These are phyloP conservation scores for Hirtodrosophila trivittata DNA, from an alignment of 2,888 invertebrate genomes.

Conservation along the genomic window DNA sequence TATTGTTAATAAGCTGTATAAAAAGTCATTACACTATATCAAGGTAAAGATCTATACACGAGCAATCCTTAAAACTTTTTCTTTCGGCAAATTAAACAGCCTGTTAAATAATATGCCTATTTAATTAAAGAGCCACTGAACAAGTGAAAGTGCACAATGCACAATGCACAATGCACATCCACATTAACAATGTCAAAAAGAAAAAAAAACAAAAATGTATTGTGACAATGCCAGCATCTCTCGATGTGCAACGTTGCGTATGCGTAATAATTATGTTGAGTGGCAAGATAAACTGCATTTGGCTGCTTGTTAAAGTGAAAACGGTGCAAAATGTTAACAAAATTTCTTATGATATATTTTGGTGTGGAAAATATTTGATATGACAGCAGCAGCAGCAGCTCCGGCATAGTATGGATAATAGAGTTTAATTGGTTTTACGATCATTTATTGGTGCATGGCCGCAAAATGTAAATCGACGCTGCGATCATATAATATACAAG, in stretches of 20 bases:
- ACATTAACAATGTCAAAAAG: not conserved
- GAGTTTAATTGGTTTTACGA: slow-evolving; percentile 43
- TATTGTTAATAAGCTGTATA: too few species aligned
- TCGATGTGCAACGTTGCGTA: slow-evolving; percentile 62
- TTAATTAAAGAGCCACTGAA: slow-evolving; percentile 56
- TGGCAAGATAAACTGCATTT: slow-evolving; percentile 21
- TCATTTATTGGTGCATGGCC: slow-evolving; percentile 60
- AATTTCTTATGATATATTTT: slow-evolving; percentile 1
- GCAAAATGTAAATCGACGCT: slow-evolving; percentile 52
- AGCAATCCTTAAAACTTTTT: slow-evolving; percentile 34
- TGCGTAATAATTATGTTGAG: slow-evolving; percentile 70
- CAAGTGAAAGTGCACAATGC: slow-evolving; percentile 61
- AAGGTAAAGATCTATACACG: too few species aligned
- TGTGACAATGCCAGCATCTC: slow-evolving; percentile 25
- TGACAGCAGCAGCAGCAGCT: not conserved
- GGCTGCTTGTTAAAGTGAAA: slow-evolving; percentile 59
- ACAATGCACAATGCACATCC: slow-evolving; percentile 13
- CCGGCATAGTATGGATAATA: too few species aligned
- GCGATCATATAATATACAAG: slow-evolving; percentile 35
- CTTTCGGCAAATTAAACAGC: slow-evolving; percentile 37
- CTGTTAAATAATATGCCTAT: slow-evolving; percentile 68
- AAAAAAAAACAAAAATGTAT: slow-evolving; percentile 6
- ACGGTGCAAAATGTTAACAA: slow-evolving; percentile 21
- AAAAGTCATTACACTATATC: too few species aligned
- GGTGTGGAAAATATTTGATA: too few species aligned